Conservation (phyloP, 1,140 invertebrate genomes). For the Drosophila nikananu region DNA sequence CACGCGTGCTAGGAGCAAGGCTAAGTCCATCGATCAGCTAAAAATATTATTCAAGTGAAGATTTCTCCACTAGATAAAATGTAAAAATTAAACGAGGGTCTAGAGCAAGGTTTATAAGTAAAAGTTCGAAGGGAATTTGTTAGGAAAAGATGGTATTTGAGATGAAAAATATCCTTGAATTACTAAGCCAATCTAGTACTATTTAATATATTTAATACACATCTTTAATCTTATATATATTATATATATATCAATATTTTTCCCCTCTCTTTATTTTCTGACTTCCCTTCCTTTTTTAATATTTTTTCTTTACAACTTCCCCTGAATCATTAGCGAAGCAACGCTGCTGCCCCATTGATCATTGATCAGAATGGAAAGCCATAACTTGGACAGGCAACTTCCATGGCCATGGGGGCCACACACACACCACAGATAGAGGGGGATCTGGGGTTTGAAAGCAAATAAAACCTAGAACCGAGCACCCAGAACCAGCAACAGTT, state of each 20-base stretch:
- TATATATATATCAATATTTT: neutral
- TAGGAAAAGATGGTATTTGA: neutral
- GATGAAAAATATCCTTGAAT: neutral
- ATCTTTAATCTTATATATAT: neutral
- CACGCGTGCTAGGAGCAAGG: conserved; percentile 7
- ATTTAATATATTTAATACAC: neutral
- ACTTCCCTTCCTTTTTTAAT: conserved; percentile 1
- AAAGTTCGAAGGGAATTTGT: neutral
- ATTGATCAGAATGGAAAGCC: conserved; percentile 54
- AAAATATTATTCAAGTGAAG: conserved; percentile 6
- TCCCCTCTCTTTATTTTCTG: no score
- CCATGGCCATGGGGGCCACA: conserved; percentile 70
- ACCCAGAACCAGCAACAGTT: conserved; percentile 42
- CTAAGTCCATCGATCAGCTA: neutral
- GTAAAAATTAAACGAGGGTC: neutral
- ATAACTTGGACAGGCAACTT: conserved; percentile 62
- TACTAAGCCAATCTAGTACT: neutral
- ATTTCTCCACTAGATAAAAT: neutral
- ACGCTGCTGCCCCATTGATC: conserved; percentile 37
- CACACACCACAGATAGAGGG: conserved; percentile 24
- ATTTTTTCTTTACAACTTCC: conserved; percentile 21
- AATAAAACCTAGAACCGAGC: conserved; percentile 15
- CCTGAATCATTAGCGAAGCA: conserved; percentile 10
- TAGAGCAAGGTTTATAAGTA: neutral
- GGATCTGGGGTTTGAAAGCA: neutral